These are phyloP conservation scores for Dufourea novaeangliae DNA, from an alignment of 1,140 invertebrate species.

Conservation along the genomic window DNA sequence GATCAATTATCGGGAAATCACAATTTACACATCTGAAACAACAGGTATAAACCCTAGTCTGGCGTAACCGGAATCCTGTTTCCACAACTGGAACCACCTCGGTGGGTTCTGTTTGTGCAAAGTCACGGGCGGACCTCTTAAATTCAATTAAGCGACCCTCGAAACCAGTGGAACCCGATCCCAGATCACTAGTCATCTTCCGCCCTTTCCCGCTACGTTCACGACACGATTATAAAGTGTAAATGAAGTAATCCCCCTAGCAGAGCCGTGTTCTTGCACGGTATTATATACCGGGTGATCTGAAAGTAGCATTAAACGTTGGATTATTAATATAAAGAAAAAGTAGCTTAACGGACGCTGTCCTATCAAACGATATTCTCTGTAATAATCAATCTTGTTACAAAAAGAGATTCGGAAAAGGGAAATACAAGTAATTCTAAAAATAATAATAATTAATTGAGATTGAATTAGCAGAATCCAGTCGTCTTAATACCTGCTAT, in stretches of 20 bases:
- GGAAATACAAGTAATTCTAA: no score
- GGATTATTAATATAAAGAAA: no score
- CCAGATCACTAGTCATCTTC: slow-evolving; percentile 40
- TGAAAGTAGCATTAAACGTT: not conserved
- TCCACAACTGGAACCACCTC: slow-evolving; percentile 3
- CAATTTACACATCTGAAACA: not conserved
- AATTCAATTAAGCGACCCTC: slow-evolving; percentile 53
- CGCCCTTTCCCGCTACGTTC: slow-evolving; percentile 15
- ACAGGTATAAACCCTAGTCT: not conserved
- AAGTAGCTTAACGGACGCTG: no score
- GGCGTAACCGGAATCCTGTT: slow-evolving; percentile 28
- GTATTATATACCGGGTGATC: no score
- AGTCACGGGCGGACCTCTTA: slow-evolving; percentile 45
- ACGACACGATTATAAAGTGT: slow-evolving; percentile 40
- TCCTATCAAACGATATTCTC: no score
- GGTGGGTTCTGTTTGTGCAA: slow-evolving; percentile 21
- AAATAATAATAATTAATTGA: no score
- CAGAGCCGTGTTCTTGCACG: not conserved
- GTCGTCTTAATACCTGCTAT: no score
- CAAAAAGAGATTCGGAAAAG: no score
- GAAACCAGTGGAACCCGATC: slow-evolving; percentile 46
- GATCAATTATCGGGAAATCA: not conserved
- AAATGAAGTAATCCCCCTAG: slow-evolving; percentile 35
- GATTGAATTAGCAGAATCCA: no score
- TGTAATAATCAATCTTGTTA: no score